Conservation (phyloP, 2,113 vertebrate species). For the Lampris megalopsis region DNA sequence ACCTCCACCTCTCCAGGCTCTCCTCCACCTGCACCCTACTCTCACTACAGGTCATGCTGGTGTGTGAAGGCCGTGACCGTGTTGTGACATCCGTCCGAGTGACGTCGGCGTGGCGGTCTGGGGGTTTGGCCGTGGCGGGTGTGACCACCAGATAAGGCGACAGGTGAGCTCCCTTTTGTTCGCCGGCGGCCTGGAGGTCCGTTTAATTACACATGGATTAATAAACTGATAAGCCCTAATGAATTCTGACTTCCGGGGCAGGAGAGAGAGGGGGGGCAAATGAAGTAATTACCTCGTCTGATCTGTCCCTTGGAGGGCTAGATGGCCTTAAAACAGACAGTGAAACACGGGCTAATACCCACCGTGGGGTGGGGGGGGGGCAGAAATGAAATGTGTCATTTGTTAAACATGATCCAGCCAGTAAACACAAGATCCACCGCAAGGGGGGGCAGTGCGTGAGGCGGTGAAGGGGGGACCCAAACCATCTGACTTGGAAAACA, state of each 20-base stretch:
- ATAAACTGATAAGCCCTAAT: constrained; percentile 63
- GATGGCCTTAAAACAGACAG: constrained; percentile 18
- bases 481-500: constrained; percentile 38
- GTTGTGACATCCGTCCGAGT: constrained; percentile 3
- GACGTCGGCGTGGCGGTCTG: background rate
- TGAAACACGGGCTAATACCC: constrained; percentile 31
- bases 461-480: background rate
- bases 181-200: constrained; percentile 29
- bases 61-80: constrained; percentile 14
- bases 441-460: background rate
- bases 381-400: constrained; percentile 34
- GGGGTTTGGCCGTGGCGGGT: constrained; percentile 11
- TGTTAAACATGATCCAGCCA: constrained; percentile 22
- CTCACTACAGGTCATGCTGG: constrained; percentile 9
- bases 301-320: constrained; percentile 41
- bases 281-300: constrained; percentile 56
- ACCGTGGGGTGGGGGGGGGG: background rate
- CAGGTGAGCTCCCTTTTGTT: constrained; percentile 43
- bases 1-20: too few relatives aligned
- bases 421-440: constrained; percentile 14
- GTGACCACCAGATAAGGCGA: constrained; percentile 27
- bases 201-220: constrained; percentile 60
- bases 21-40: too few relatives aligned
- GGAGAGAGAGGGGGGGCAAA: constrained; percentile 54
- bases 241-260: constrained; percentile 52